These are phyloP conservation scores for Psilanteris sp. DNA, from an alignment of 1,140 invertebrate genomes.

Conservation along the genomic window DNA sequence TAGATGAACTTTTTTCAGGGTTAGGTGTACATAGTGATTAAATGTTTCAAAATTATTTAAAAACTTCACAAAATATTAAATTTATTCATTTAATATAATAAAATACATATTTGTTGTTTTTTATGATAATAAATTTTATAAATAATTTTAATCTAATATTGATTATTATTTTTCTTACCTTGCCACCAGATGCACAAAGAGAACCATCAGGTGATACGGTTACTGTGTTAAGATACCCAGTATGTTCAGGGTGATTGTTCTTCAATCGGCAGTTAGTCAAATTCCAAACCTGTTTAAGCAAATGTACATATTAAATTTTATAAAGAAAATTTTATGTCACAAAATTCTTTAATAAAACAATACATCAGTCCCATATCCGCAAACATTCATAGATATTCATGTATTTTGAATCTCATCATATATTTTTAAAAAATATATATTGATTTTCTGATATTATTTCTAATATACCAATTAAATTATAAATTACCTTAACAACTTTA, in stretches of 20 bases:
- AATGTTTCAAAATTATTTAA: too few species aligned
- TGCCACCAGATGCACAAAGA: constrained; percentile 99
- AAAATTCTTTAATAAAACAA: background rate
- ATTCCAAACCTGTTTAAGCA: constrained; percentile 93
- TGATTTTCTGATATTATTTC: too few species aligned
- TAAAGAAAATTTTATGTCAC: background rate
- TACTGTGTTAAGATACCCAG: constrained; percentile 98
- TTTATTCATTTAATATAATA: too few species aligned
- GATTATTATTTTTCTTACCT: constrained; percentile 84
- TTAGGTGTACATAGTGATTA: too few species aligned
- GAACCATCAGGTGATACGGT: constrained; percentile 99
- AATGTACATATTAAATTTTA: background rate
- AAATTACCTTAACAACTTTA: constrained; percentile 93
- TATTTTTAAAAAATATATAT: too few species aligned
- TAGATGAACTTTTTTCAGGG: too few species aligned
- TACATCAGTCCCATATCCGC: constrained; percentile 81
- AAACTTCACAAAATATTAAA: too few species aligned
- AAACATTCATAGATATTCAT: constrained; percentile 75
- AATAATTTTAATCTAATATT: too few species aligned
- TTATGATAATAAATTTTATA: too few species aligned
- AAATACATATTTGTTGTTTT: too few species aligned
- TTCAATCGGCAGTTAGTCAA: constrained; percentile 99
- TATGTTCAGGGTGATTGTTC: constrained; percentile 98
- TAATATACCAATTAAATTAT: too few species aligned
- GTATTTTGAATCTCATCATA: constrained; percentile 68